Evolutionary conservation across 2,797 vertebrate genomes (phyloP).

Genomic region (Sphaeramia orbicularis): DNA sequence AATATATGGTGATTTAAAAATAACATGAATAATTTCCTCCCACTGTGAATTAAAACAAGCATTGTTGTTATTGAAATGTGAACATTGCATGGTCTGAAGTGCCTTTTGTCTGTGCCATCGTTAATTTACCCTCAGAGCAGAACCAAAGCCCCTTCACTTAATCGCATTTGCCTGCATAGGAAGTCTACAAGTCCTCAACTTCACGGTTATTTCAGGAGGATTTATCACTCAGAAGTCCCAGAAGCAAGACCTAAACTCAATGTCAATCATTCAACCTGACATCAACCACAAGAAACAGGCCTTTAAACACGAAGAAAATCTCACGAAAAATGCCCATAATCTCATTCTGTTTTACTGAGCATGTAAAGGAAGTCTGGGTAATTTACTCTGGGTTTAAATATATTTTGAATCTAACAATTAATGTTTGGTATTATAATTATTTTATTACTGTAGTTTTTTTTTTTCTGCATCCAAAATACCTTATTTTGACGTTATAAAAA

Average conservation of each 20-base stretch:
- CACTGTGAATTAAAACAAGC: conserved; percentile 3
- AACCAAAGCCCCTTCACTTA: conserved; percentile 77
- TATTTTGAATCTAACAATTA: too few species aligned
- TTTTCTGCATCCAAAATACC: too few species aligned
- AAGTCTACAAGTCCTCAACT: conserved; percentile 77
- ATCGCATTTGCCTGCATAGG: conserved; percentile 84
- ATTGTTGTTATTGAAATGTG: conserved; percentile 15
- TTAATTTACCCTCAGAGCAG: conserved; percentile 68
- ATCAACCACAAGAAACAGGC: background rate
- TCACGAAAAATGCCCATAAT: background rate
- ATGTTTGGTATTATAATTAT: too few species aligned
- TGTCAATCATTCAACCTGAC: conserved; percentile 26
- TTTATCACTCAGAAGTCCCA: conserved; percentile 68
- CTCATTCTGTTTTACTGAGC: background rate
- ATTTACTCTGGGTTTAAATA: too few species aligned
- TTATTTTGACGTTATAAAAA: too few species aligned
- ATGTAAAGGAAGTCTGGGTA: background rate
- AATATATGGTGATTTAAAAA: too few species aligned
- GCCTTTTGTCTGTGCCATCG: conserved; percentile 50
- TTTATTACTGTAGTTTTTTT: too few species aligned
- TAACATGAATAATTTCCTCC: background rate
- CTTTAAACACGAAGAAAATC: background rate
- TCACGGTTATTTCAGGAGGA: conserved; percentile 84
- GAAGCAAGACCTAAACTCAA: conserved; percentile 33
- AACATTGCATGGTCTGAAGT: conserved; percentile 3